Percentiles rank a stretch among this genome's conserved stretches.
Conservation (phyloP, 2,888 invertebrate genomes). For the Eilema depressum region DNA sequence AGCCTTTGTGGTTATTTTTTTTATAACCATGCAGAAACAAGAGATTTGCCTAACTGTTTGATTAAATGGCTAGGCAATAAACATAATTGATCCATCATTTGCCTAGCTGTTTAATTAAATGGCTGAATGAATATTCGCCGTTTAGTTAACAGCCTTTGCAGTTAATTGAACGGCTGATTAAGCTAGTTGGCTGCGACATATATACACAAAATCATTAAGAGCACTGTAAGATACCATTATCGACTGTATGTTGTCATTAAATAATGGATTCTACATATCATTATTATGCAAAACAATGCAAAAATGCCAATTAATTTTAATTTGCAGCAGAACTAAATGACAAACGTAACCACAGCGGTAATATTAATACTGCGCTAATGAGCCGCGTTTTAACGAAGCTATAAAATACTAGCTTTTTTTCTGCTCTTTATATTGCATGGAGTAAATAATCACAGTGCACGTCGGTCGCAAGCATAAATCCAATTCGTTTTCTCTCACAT, state of each 20-base stretch:
- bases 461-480: constrained; percentile 69
- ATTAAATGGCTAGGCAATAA: too few relatives aligned
- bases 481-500: constrained; percentile 82
- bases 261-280: constrained; percentile 18
- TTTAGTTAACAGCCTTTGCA: too few relatives aligned
- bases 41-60: too few relatives aligned
- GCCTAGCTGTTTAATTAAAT: too few relatives aligned
- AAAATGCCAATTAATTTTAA: constrained; percentile 53
- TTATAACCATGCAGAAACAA: too few relatives aligned
- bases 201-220: constrained; percentile 10
- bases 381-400: constrained; percentile 51
- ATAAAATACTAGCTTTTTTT: constrained; percentile 53
- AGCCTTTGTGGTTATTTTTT: too few relatives aligned
- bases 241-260: constrained; percentile 33
- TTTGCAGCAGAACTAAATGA: constrained; percentile 48
- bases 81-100: too few relatives aligned
- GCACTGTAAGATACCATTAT: constrained; percentile 20
- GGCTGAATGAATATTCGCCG: too few relatives aligned
- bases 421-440: constrained; percentile 52
- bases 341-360: constrained; percentile 37
- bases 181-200: too few relatives aligned
- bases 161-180: too few relatives aligned
- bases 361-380: constrained; percentile 53
- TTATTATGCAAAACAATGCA: constrained; percentile 14
- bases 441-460: constrained; percentile 55